phyloP scores from a whole-genome alignment of 2,888 invertebrate species.

The Scaeva pyrastri region DNA sequence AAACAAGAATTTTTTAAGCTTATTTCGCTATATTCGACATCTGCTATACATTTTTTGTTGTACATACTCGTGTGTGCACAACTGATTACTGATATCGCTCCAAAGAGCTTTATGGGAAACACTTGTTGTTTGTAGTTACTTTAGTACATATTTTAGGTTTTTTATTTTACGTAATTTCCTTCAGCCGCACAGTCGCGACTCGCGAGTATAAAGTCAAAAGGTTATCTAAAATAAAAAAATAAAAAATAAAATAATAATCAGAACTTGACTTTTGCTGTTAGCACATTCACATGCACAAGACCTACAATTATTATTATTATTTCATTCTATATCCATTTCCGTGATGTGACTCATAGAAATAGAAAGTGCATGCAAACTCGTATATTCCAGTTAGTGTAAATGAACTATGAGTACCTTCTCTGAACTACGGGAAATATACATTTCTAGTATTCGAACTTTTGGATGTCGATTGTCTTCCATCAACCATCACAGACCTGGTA shows the following conservation, averaged over 20 bases:
- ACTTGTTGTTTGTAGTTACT: conserved; percentile 21
- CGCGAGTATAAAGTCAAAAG: conserved; percentile 40
- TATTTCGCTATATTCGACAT: background rate
- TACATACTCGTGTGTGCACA: too few species aligned
- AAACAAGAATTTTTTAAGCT: background rate
- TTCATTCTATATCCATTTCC: conserved; percentile 10
- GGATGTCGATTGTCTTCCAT: background rate
- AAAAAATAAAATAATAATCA: conserved; percentile 45
- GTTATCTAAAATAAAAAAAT: conserved; percentile 55
- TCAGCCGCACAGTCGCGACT: background rate
- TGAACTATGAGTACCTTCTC: too few species aligned
- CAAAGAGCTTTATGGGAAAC: background rate
- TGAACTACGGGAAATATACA: background rate
- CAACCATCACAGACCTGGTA: conserved; percentile 45
- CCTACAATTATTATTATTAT: background rate
- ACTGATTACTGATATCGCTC: conserved; percentile 22
- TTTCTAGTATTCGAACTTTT: background rate
- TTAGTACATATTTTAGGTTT: background rate
- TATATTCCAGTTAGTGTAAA: background rate
- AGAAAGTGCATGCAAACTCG: too few species aligned
- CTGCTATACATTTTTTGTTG: background rate
- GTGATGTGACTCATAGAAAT: conserved; percentile 19
- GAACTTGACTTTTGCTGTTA: conserved; percentile 22
- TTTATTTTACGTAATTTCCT: background rate
- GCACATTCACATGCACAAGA: too few species aligned